A percentile compares a stretch with the other conserved stretches of the same genome.
These are phyloP conservation scores for Chironomus striatipennis DNA, from an alignment of 1,140 invertebrate genomes.

Conservation along the genomic window DNA sequence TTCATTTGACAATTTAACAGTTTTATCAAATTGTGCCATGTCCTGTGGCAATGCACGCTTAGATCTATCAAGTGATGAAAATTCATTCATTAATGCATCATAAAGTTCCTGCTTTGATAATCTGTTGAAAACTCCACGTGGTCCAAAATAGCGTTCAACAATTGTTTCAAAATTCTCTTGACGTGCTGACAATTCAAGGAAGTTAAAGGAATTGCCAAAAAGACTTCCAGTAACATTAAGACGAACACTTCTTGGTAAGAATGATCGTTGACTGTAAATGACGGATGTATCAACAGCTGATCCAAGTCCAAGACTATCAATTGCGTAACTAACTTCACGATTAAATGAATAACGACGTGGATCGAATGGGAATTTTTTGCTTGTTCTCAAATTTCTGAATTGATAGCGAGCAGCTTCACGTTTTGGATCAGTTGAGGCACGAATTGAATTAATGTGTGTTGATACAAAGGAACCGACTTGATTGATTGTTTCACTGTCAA, in stretches of 20 bases:
- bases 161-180: slow-evolving; percentile 79
- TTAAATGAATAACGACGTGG: slow-evolving; percentile 73
- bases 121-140: slow-evolving; percentile 55
- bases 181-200: slow-evolving; percentile 72
- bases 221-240: slow-evolving; percentile 78
- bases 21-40: background rate
- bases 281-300: slow-evolving; percentile 60
- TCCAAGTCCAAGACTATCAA: slow-evolving; percentile 62
- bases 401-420: slow-evolving; percentile 57
- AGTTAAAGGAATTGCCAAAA: slow-evolving; percentile 78
- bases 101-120: slow-evolving; percentile 43
- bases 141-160: slow-evolving; percentile 76
- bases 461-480: slow-evolving; percentile 83
- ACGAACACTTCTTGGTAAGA: slow-evolving; percentile 65
- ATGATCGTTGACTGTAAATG: slow-evolving; percentile 83
- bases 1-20: slow-evolving; percentile 28
- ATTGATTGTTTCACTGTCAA: slow-evolving; percentile 60
- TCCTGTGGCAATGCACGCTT: slow-evolving; percentile 30
- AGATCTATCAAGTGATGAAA: slow-evolving; percentile 24
- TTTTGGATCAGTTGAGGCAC: slow-evolving; percentile 63
- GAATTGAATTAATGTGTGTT: slow-evolving; percentile 67
- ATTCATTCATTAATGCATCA: slow-evolving; percentile 26
- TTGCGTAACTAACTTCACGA: slow-evolving; percentile 64
- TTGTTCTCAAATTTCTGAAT: slow-evolving; percentile 55
- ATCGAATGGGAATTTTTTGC: slow-evolving; percentile 68